A percentile compares a stretch with the other conserved stretches of the same genome.
Evolutionary conservation across 2,888 invertebrate genomes (phyloP).

Genomic region (Volucella inflata): DNA sequence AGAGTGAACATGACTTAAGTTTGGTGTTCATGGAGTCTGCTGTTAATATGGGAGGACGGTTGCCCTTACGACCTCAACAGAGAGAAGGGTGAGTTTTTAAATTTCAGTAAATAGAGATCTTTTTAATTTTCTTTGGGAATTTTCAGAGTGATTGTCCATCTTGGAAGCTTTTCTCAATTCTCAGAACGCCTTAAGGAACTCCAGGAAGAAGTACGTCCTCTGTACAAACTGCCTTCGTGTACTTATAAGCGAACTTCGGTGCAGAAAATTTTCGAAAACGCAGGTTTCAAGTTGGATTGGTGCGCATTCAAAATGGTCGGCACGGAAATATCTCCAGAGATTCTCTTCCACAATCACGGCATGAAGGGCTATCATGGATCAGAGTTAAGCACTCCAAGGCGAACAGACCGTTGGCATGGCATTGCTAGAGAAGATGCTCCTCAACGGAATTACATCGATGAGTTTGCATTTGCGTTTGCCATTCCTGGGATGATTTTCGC

Average conservation of each 20-base stretch:
- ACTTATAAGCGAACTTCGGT: slow-evolving; percentile 94
- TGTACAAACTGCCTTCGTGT: slow-evolving; percentile 91
- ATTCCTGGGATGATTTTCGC: slow-evolving; percentile 89
- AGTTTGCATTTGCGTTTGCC: slow-evolving; percentile 88
- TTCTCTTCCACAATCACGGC: slow-evolving; percentile 82
- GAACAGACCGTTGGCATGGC: slow-evolving; percentile 86
- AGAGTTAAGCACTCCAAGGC: slow-evolving; percentile 81
- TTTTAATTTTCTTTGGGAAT: not conserved
- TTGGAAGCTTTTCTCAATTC: slow-evolving; percentile 91
- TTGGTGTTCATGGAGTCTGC: slow-evolving; percentile 94
- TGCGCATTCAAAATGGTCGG: slow-evolving; percentile 93
- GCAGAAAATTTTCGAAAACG: slow-evolving; percentile 91
- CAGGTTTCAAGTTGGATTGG: slow-evolving; percentile 93
- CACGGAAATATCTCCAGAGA: slow-evolving; percentile 81
- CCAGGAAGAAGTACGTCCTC: slow-evolving; percentile 91
- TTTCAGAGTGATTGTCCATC: slow-evolving; percentile 89
- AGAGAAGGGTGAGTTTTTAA: slow-evolving; percentile 88
- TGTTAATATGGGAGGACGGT: slow-evolving; percentile 91
- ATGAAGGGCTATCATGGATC: slow-evolving; percentile 77
- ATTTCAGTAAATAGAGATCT: not conserved
- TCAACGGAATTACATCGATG: slow-evolving; percentile 88
- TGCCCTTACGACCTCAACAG: slow-evolving; percentile 92
- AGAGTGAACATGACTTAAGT: slow-evolving; percentile 90
- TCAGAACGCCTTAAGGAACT: slow-evolving; percentile 85
- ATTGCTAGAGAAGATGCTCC: slow-evolving; percentile 87